Base-by-base conservation (phyloP, 2,797 vertebrate genomes). In the Lutjanus argentimaculatus region DNA sequence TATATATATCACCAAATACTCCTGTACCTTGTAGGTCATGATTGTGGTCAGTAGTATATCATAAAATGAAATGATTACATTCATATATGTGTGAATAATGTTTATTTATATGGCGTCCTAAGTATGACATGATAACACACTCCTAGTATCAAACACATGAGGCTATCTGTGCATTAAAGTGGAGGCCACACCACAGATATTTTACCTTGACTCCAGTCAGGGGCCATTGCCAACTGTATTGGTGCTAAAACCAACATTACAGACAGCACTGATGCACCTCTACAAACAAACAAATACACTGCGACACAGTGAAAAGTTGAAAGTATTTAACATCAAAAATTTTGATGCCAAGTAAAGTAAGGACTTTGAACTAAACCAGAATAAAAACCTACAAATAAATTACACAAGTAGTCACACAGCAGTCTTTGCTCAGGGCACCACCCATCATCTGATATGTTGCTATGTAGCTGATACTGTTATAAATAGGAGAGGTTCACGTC, bases 361-460 rank as follows among this genome's bases (percentile, higher is more conserved):
- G 25, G 25, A 22, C 67, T 71, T 55, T 30, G 17, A 85, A 57
- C 67, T 80, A 77, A 80, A 80, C 17, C 30, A 81, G 43, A 80
- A 59, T 15, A 65, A 75, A 10, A 79, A 67, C 74, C 40, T 76
- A n/a, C 22, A 65, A 91, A 93, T 91, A 93, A 93, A 85, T 91
- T 88, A 95, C 72, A 76, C 59, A 56, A 70, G 72, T 63, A 59
- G 62, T 82, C 65, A 61, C 30, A 67, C 40, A 48, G 57, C 45
- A 75, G 80, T 69, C 61, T 70, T 65, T 70, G 0, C 65, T 40
- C 46, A 0, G 57, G 13, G 58, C 49, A 2, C 2, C 67, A 40
- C 21, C 66, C 67, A 40, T 22, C 66, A 3, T 7, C 10, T 15
- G 51, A 66, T 14, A 36, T 13, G 21, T 1, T 42, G 12, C 56